Evolutionary conservation across 2,797 vertebrate species (phyloP).

Genomic region (Lemur catta): DNA sequence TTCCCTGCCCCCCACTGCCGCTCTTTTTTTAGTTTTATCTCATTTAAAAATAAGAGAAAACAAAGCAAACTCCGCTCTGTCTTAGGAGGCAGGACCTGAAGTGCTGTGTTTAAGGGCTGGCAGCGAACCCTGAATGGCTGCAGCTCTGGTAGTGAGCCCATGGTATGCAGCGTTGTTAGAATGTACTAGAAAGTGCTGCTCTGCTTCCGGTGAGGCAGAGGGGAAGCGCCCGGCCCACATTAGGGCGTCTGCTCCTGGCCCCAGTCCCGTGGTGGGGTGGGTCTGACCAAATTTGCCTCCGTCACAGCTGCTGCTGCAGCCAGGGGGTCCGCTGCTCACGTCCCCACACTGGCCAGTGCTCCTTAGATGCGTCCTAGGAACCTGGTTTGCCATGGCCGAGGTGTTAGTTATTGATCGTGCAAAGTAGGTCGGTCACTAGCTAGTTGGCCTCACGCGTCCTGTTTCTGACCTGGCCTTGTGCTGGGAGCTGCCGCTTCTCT

Average conservation of each 20-base stretch:
- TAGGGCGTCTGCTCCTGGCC: neutral
- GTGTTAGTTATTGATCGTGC: neutral
- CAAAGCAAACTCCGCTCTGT: neutral
- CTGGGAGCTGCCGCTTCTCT: neutral
- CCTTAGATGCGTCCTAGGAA: neutral
- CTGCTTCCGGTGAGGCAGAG: neutral
- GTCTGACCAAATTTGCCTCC: neutral
- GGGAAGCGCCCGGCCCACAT: neutral
- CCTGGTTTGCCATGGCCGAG: neutral
- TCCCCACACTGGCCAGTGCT: rapidly evolving
- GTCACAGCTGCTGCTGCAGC: rapidly evolving
- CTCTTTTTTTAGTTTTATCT: neutral
- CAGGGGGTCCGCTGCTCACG: rapidly evolving
- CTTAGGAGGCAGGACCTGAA: slow-evolving; percentile 22
- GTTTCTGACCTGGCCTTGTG: neutral
- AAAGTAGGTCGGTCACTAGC: neutral
- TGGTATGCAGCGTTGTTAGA: rapidly evolving
- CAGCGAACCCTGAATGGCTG: neutral
- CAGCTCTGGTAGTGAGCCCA: neutral
- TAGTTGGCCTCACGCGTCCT: neutral
- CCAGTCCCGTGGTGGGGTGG: neutral
- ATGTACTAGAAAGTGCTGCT: neutral
- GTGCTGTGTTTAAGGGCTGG: neutral
- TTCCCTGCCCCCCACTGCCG: neutral
- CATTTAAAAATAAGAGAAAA: slow-evolving; percentile 34